These are phyloP conservation scores for Menidia menidia DNA, from an alignment of 2,797 vertebrate species.

Conservation along the genomic window DNA sequence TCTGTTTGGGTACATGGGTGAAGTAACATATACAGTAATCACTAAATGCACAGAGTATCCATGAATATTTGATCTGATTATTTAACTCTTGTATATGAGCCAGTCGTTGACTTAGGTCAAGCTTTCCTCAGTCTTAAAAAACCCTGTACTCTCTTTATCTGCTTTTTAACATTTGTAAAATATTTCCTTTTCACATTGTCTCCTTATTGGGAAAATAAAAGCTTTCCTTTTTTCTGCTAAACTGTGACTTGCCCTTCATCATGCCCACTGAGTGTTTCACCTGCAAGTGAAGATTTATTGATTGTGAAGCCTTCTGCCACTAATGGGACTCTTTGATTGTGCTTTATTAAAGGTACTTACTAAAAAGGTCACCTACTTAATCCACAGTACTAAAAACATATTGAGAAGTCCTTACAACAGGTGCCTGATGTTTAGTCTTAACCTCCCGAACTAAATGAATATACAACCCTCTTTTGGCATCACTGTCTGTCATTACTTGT, in stretches of 20 bases:
- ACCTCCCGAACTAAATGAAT: background rate
- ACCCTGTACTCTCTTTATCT: background rate
- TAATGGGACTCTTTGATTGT: constrained; percentile 53
- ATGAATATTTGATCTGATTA: too few relatives aligned
- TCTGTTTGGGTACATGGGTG: too few relatives aligned
- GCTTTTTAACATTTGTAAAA: background rate
- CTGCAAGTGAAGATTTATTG: constrained; percentile 59
- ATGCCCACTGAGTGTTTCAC: constrained; percentile 47
- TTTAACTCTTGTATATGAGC: too few relatives aligned
- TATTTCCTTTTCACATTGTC: constrained; percentile 6
- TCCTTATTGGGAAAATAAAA: constrained; percentile 37
- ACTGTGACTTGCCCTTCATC: constrained; percentile 32
- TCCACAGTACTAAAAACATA: constrained; percentile 33
- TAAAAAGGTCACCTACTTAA: constrained; percentile 46
- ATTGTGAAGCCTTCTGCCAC: constrained; percentile 54
- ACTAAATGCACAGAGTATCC: too few relatives aligned
- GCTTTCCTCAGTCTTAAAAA: background rate
- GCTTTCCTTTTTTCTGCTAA: constrained; percentile 23
- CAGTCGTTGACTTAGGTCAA: too few relatives aligned
- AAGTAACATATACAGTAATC: too few relatives aligned
- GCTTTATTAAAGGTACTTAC: constrained; percentile 51
- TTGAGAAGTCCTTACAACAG: background rate
- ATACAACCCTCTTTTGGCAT: background rate
- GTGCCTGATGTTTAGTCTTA: background rate
- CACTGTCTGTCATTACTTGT: background rate